Base-by-base conservation (phyloP, 2,113 vertebrate genomes). In the Gavia stellata region DNA sequence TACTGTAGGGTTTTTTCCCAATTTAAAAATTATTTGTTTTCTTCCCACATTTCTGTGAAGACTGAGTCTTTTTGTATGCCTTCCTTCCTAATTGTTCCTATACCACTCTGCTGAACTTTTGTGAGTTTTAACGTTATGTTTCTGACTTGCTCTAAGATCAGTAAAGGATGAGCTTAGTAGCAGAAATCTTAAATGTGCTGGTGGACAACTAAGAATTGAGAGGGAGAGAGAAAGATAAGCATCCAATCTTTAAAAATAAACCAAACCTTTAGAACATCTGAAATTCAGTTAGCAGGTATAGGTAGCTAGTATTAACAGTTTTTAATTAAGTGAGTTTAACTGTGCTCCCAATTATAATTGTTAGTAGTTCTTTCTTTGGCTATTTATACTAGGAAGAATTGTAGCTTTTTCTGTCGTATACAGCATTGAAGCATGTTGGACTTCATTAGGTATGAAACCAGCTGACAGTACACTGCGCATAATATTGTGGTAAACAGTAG, bases 381-480 rank as follows among this genome's bases (percentile, higher is more conserved):
- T 97, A 23, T 97, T 97, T 96, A 73, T 96, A 70, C 71, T 86
- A 44, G 50, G 55, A 78, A 55, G 68, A 95, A 81, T 63, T 78
- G 42, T 71, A 81, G 34, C 12, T 50, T 29, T 66, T 95, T 92
- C 93, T 93, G 63, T 89, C 96, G 81, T 96, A 71, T 96, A 80
- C 88, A 96, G 77, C 74, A 81, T 49, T 79, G 78, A 88, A 40
- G 70, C 28, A 59, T 82, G 15, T 81, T 96, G 62, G 72, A 71
- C 97, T 97, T 97, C 91, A 94, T 96, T 96, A 97, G 88, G 92
- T 93, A 95, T 94, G 50, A 97, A 97, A 88, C 50, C 50, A 47
- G 25, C 83, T 93, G 82, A 71, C 55, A 91, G 47, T 79, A 58
- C 61, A 53, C n/a, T 71, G 52, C 21, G 9, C 0, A 3, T 67